phyloP scores from a whole-genome alignment of 2,888 invertebrate species.

The Caenorhabditis plicata region DNA sequence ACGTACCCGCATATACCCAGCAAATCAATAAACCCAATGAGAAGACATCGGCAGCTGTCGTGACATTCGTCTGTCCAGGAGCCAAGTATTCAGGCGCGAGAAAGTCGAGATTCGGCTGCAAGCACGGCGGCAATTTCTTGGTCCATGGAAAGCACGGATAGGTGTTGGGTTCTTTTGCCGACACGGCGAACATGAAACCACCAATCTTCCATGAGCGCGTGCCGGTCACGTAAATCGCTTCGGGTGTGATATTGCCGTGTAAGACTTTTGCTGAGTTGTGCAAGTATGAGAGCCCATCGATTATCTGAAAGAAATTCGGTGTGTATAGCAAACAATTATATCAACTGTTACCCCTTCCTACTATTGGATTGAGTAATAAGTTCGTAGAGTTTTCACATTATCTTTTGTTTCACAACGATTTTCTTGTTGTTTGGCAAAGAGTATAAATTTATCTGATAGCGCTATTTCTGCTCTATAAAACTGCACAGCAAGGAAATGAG shows the following conservation, averaged over 20 bases:
- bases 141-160: slow-evolving; percentile 85
- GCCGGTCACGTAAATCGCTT: slow-evolving; percentile 86
- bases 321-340: too few species aligned
- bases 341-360: too few species aligned
- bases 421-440: too few species aligned
- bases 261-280: slow-evolving; percentile 85
- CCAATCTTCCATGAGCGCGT: slow-evolving; percentile 93
- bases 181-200: slow-evolving; percentile 81
- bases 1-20: slow-evolving; percentile 80
- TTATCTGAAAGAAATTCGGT: slow-evolving; percentile 70
- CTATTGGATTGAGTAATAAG: too few species aligned
- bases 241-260: slow-evolving; percentile 91
- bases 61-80: slow-evolving; percentile 66
- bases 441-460: too few species aligned
- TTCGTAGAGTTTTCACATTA: too few species aligned
- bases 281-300: slow-evolving; percentile 87
- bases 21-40: slow-evolving; percentile 91
- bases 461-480: too few species aligned
- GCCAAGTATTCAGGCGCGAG: slow-evolving; percentile 89
- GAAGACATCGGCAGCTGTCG: slow-evolving; percentile 91
- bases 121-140: slow-evolving; percentile 83
- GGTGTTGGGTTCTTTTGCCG: slow-evolving; percentile 71
- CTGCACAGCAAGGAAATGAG: too few species aligned
- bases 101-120: slow-evolving; percentile 91
- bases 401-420: too few species aligned